phyloP scores from a whole-genome alignment of 2,797 vertebrate species.

The Anomalospiza imberbis region DNA sequence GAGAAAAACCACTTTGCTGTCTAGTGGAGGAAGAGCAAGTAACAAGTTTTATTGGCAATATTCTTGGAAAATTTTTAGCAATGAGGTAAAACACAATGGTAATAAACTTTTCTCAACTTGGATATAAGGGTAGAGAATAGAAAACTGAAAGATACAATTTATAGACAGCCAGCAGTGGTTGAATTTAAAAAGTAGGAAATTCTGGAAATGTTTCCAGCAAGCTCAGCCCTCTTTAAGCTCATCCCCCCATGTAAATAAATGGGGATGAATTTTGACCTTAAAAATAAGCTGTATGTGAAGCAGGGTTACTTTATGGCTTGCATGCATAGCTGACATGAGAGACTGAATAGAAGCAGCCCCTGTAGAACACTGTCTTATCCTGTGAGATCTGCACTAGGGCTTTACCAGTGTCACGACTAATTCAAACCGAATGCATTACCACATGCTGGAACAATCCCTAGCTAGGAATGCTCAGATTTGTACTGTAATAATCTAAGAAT shows the following conservation, averaged over 20 bases:
- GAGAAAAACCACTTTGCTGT: neutral
- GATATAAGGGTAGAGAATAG: neutral
- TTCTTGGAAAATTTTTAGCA: neutral
- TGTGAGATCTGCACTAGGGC: neutral
- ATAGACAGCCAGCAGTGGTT: neutral
- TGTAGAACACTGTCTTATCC: neutral
- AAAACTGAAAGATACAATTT: neutral
- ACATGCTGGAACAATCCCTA: neutral
- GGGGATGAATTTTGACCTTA: neutral
- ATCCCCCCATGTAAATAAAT: neutral
- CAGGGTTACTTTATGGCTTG: neutral
- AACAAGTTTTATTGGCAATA: neutral
- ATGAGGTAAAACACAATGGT: neutral
- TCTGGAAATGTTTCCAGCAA: neutral
- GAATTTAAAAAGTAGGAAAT: neutral
- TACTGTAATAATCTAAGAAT: conserved; percentile 50
- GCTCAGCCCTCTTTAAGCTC: neutral
- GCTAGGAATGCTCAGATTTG: conserved; percentile 21
- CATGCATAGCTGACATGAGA: neutral
- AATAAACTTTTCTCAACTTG: neutral
- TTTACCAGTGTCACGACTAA: neutral
- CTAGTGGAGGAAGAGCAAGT: neutral
- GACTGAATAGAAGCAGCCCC: neutral
- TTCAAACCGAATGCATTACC: neutral
- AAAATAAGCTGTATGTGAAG: neutral